Evolutionary conservation across 2,888 invertebrate species (phyloP).

Genomic region (Cephus pygmeus): DNA sequence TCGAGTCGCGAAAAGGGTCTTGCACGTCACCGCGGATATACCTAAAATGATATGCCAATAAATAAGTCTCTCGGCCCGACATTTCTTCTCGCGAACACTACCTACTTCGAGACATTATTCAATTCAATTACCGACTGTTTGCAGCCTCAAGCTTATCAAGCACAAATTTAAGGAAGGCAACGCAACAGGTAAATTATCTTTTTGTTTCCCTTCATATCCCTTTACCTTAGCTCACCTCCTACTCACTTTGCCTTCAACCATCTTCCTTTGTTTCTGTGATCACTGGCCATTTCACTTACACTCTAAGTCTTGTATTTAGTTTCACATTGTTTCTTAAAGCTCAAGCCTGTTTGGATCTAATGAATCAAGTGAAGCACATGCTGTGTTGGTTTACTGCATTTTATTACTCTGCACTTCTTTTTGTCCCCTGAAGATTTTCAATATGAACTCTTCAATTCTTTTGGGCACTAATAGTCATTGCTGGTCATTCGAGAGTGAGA

Average conservation of each 20-base stretch:
- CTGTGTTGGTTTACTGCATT: neutral
- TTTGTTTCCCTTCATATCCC: conserved; percentile 2
- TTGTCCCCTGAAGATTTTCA: neutral
- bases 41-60: neutral
- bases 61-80: neutral
- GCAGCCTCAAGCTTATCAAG: conserved; percentile 65
- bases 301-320: neutral
- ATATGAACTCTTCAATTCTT: neutral
- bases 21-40: neutral
- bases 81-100: neutral
- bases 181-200: conserved; percentile 53
- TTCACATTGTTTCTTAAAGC: neutral
- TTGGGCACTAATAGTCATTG: neutral
- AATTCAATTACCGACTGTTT: conserved; percentile 60
- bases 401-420: neutral
- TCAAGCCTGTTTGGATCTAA: neutral
- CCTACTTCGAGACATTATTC: conserved; percentile 33
- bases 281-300: neutral
- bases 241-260: neutral
- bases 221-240: neutral
- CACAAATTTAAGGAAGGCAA: conserved; percentile 63
- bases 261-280: neutral
- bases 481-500: neutral
- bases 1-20: neutral
- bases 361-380: neutral